Base-by-base conservation (phyloP, 2,797 vertebrate species). In the Arnoldichthys spilopterus region DNA sequence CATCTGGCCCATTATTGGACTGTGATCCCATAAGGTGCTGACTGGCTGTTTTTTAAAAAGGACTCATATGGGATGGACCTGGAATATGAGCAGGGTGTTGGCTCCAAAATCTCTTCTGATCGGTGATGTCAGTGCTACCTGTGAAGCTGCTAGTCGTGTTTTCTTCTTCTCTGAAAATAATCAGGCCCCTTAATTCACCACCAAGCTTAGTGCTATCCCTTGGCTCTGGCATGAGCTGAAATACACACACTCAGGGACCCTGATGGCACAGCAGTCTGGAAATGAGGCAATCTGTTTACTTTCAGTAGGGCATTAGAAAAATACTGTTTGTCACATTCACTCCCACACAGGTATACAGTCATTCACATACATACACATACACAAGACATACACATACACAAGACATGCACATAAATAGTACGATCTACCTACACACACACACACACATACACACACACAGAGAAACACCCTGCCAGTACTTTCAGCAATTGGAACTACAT, bases 1-100 rank as follows among this genome's bases (percentile, higher is more conserved):
- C 87, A 88, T 89, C 85, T 79, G 71, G 78, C 72, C 76, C 77
- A 64, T 90, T 88, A 86, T 89, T 89, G 83, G 87, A 86, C 84
- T 82, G 88, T 85, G 78, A 34, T 77, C 80, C 76, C 67, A 79
- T 87, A 88, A 88, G 83, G 87, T 90, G 83, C 88, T 87, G 82
- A 83, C 87, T 79, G 78, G 84, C 81, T 83, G 81, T 82, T 88
- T 91, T 85, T 86, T 82, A 81, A 82, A 72, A 45, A 47, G 47
- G 43, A n/a, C 51, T 64, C 12, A 45, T 61, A 56, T 61, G 69
- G 58, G 75, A 56, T 45, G 40, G 11, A 30, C 28, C 40, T 15
- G 11, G 54, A 78, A 66, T 73, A 64, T 72, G 72, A 72, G 62
- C 22, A 63, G 68, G 53, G 71, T 72, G 76, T 75, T 67, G 66